These are phyloP conservation scores for fruit fly (Drosophila melanogaster) DNA, from an alignment of 1,140 invertebrate genomes.

Conservation along the genomic window DNA sequence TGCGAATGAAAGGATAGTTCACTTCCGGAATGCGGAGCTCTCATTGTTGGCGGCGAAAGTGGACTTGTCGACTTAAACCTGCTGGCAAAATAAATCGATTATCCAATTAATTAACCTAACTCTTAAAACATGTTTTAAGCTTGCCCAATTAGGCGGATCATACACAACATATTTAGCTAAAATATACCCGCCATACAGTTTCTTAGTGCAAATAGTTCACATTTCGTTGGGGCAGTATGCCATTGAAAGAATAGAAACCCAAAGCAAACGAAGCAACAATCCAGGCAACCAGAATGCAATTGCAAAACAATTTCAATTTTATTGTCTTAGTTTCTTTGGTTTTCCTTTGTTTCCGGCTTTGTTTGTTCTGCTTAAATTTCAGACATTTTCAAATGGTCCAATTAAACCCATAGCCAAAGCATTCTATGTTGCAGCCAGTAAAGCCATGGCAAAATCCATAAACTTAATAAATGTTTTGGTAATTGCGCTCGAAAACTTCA, in stretches of 20 bases:
- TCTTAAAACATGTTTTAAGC: not conserved
- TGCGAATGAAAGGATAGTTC: constrained; percentile 1
- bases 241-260: not conserved
- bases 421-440: not conserved
- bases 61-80: not conserved
- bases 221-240: not conserved
- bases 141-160: too few relatives aligned
- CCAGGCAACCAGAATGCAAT: constrained; percentile 22
- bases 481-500: constrained; percentile 41
- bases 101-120: not conserved
- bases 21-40: constrained; percentile 4
- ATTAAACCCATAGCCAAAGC: constrained; percentile 16
- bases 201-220: not conserved
- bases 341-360: constrained; percentile 6
- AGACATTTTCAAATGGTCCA: constrained; percentile 24
- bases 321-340: constrained; percentile 6
- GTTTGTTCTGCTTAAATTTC: constrained; percentile 8
- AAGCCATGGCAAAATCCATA: constrained; percentile 3
- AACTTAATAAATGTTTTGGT: constrained; percentile 48
- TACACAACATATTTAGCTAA: too few relatives aligned
- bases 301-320: constrained; percentile 28
- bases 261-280: constrained; percentile 5
- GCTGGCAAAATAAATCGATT: not conserved
- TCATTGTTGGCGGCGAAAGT: not conserved
- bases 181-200: too few relatives aligned